Percentiles rank a stretch among this genome's conserved stretches.
These are phyloP conservation scores for Ceratina calcarata DNA, from an alignment of 1,140 invertebrate species.

Conservation along the genomic window DNA sequence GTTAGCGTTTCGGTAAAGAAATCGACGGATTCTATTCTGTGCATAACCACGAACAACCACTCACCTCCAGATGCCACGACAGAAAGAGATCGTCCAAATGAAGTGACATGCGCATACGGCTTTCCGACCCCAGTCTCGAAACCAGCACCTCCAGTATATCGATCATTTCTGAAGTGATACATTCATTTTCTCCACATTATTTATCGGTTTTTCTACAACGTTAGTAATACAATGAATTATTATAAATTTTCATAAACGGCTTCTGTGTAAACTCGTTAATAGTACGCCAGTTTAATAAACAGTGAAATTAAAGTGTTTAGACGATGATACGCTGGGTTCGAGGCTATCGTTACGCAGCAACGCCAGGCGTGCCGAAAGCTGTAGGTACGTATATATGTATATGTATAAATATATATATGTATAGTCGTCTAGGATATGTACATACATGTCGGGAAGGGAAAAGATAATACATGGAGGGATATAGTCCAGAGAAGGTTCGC, in stretches of 20 bases:
- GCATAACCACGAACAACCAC: slow-evolving; percentile 73
- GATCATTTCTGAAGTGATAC: slow-evolving; percentile 49
- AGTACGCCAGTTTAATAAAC: background rate
- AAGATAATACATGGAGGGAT: slow-evolving; percentile 12
- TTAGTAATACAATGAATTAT: background rate
- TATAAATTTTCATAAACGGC: background rate
- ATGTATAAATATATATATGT: slow-evolving; percentile 29
- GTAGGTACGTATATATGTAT: too few species aligned
- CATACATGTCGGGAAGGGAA: slow-evolving; percentile 16
- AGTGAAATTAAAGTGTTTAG: slow-evolving; percentile 25
- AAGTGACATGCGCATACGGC: slow-evolving; percentile 78
- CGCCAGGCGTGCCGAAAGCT: slow-evolving; percentile 61
- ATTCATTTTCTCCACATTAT: background rate
- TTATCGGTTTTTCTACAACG: background rate
- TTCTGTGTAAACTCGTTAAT: background rate
- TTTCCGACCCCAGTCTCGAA: slow-evolving; percentile 60
- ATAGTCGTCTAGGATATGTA: slow-evolving; percentile 31
- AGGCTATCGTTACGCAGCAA: slow-evolving; percentile 68
- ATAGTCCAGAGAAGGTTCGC: slow-evolving; percentile 15
- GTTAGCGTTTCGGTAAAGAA: slow-evolving; percentile 51
- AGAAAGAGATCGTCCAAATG: slow-evolving; percentile 80
- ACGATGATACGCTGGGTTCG: slow-evolving; percentile 61
- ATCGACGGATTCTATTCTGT: slow-evolving; percentile 70
- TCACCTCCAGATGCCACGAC: slow-evolving; percentile 82
- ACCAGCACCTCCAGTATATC: slow-evolving; percentile 56